phyloP scores from a whole-genome alignment of 1,140 invertebrate genomes.

The Carposina sasakii region DNA sequence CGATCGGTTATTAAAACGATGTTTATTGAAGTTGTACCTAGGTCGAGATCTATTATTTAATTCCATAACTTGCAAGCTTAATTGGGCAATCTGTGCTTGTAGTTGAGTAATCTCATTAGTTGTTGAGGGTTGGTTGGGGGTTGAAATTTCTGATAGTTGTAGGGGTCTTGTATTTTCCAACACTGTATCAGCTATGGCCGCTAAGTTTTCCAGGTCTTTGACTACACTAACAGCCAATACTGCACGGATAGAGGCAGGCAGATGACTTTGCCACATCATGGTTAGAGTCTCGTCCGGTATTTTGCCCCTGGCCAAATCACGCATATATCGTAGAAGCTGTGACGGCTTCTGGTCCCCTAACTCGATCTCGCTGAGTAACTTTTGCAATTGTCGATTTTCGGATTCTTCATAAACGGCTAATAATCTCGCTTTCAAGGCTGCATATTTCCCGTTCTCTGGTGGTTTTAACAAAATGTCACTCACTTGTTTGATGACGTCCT shows the following conservation, averaged over 20 bases:
- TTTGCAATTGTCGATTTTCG: slow-evolving; percentile 18
- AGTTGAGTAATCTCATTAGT: not conserved
- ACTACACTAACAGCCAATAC: slow-evolving; percentile 10
- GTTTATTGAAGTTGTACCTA: not conserved
- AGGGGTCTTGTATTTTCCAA: not conserved
- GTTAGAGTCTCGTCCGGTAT: slow-evolving; percentile 16
- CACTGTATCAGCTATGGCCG: slow-evolving; percentile 9
- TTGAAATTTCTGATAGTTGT: not conserved
- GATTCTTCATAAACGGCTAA: slow-evolving; percentile 8
- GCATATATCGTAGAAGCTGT: slow-evolving; percentile 22
- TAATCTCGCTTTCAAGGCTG: not conserved
- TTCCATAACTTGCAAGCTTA: not conserved
- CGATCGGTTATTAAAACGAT: not conserved
- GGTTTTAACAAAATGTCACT: slow-evolving; percentile 4
- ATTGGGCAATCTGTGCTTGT: not conserved
- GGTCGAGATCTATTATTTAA: too few relatives aligned
- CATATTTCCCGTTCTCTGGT: slow-evolving; percentile 5
- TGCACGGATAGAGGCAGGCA: slow-evolving; percentile 16
- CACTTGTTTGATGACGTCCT: slow-evolving; percentile 1
- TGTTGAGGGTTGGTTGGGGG: too few relatives aligned
- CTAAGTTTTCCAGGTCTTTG: slow-evolving; percentile 10
- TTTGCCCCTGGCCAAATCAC: slow-evolving; percentile 10
- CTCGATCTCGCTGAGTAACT: slow-evolving; percentile 22
- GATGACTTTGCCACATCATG: slow-evolving; percentile 18
- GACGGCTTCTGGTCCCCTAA: slow-evolving; percentile 26